Evolutionary conservation across 2,797 vertebrate species (phyloP).

Genomic region (Phrynocephalus forsythii): DNA sequence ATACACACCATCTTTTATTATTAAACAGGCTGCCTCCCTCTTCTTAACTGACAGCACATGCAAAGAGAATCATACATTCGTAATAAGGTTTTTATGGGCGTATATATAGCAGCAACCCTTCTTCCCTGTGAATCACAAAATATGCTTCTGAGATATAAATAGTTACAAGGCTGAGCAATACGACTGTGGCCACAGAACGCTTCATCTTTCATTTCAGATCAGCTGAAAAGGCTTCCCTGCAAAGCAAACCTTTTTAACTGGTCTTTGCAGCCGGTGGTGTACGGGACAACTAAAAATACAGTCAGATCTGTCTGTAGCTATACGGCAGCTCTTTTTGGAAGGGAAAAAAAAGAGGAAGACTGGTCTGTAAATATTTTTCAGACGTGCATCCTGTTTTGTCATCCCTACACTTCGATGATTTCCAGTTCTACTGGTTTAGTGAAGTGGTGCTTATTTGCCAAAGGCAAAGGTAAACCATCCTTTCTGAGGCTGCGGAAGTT

Average conservation of each 20-base stretch:
- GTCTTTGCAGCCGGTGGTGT: not conserved
- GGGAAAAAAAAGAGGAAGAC: not conserved
- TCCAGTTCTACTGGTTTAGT: not conserved
- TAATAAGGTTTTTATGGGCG: conserved; percentile 39
- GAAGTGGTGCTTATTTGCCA: not conserved
- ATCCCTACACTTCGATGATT: not conserved
- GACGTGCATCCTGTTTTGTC: not conserved
- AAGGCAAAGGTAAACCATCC: not conserved
- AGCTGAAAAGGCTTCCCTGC: not conserved
- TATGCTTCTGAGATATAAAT: conserved; percentile 45
- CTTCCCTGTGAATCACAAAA: not conserved
- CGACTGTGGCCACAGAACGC: not conserved
- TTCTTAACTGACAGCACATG: conserved; percentile 34
- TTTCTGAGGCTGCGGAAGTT: not conserved
- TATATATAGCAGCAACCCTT: not conserved
- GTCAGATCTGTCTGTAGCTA: not conserved
- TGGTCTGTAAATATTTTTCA: conserved; percentile 1
- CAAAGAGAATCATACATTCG: conserved; percentile 59
- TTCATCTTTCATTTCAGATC: conserved; percentile 6
- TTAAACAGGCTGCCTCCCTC: conserved; percentile 35
- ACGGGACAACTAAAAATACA: not conserved
- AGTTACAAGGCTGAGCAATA: conserved; percentile 35
- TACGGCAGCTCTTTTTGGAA: not conserved
- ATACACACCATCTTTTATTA: conserved; percentile 54
- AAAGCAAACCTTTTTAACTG: conserved; percentile 22